Evolutionary conservation across 92 coral and sea anemone species (phyloP).

Genomic region (Hydrozoanthus gracilis): DNA sequence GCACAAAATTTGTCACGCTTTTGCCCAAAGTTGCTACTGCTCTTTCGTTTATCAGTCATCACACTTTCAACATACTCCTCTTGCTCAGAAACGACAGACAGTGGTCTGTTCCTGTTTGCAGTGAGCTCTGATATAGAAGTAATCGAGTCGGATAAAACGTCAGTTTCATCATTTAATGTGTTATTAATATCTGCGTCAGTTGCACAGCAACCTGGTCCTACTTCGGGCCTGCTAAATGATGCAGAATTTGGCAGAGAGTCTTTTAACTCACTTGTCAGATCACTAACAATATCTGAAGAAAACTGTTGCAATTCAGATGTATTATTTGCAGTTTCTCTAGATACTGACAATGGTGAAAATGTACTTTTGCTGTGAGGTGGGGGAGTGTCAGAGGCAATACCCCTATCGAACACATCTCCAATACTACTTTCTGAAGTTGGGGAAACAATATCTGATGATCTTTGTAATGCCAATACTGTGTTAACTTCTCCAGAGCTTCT

Average conservation of each 20-base stretch:
- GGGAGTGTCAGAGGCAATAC: slow-evolving; percentile 8
- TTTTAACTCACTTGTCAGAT: background rate
- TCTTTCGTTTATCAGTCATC: slow-evolving; percentile 44
- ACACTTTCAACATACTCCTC: slow-evolving; percentile 63
- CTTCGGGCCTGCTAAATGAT: slow-evolving; percentile 32
- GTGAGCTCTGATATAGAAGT: background rate
- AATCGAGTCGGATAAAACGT: background rate
- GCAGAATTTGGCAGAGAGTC: background rate
- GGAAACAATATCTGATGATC: slow-evolving; percentile 4
- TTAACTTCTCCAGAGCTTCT: slow-evolving; percentile 26
- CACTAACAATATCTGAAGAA: background rate
- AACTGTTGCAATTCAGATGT: background rate
- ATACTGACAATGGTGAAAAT: slow-evolving; percentile 21
- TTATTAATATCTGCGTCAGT: slow-evolving; percentile 13
- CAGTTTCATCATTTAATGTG: background rate
- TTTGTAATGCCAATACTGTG: background rate
- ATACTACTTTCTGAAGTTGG: slow-evolving; percentile 6
- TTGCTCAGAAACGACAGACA: slow-evolving; percentile 81
- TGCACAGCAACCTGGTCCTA: slow-evolving; percentile 39
- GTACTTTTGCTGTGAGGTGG: slow-evolving; percentile 24
- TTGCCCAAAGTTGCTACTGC: slow-evolving; percentile 11
- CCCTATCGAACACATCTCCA: slow-evolving; percentile 38
- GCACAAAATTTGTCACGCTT: slow-evolving; percentile 11
- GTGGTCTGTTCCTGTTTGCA: slow-evolving; percentile 59
- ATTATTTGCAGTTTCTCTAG: background rate